Conservation (phyloP, 2,888 invertebrate species). For the Drosophila colorata region DNA sequence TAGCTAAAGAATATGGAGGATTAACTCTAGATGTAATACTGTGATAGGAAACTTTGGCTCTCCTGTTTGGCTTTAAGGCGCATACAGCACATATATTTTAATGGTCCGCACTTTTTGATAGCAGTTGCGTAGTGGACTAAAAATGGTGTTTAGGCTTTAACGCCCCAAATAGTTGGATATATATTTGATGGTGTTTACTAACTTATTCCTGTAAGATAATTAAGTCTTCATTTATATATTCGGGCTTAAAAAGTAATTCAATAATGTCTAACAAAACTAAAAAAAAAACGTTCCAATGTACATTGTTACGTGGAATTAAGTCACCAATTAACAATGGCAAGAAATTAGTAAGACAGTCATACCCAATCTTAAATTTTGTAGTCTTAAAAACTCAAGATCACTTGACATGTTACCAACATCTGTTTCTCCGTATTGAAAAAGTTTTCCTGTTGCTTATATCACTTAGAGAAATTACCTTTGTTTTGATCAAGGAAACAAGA, state of each 20-base stretch:
- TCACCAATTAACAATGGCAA: not conserved
- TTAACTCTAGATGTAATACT: not conserved
- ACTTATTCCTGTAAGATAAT: too few species aligned
- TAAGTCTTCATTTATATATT: not conserved
- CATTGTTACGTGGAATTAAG: not conserved
- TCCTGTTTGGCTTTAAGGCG: not conserved
- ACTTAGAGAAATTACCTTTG: not conserved
- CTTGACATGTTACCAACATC: not conserved
- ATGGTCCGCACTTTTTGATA: not conserved
- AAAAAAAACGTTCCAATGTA: not conserved
- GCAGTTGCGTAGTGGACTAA: not conserved
- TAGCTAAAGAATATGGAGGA: not conserved
- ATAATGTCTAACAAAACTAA: too few species aligned
- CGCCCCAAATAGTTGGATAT: not conserved
- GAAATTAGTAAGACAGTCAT: not conserved
- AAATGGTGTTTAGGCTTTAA: not conserved
- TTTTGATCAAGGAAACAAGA: not conserved
- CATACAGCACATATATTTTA: not conserved
- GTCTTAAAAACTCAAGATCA: not conserved
- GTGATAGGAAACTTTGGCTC: not conserved
- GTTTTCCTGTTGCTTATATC: not conserved
- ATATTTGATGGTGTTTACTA: not conserved
- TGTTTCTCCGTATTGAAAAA: not conserved
- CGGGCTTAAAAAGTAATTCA: not conserved
- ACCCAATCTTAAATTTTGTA: not conserved